Evolutionary conservation across 1,140 invertebrate species (phyloP), one percentile per base, ranked within the genome.

Genomic region (Drosophila sp.): DNA sequence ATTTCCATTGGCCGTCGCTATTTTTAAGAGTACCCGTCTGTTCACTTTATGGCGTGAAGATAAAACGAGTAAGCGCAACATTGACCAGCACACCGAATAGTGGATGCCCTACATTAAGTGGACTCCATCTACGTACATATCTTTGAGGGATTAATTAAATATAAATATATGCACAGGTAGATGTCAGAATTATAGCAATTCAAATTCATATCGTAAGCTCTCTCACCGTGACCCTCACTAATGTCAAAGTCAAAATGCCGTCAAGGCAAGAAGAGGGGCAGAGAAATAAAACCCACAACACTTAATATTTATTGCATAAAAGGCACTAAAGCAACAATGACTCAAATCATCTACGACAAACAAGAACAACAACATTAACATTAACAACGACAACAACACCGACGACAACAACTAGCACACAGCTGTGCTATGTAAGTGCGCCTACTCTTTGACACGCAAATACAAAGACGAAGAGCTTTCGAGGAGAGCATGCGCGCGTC

Each of bases 281-380:
- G 18, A 59, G 9, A 59, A 57, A 46, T 41, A 56, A 46, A 56
- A 29, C 43, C 21, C 29, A 58, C 16, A 48, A 41, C 45, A 65
- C 51, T 73, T 82, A 75, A 21, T 76, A 43, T 76, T 77, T 80
- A 77, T 86, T 83, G 80, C 80, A 84, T 83, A 83, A 83, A 82
- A 78, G 65, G 79, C 71, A 82, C 63, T 41, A 57, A 50, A 48
- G 13, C 51, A 78, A 64, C 77, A 70, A 71, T 64, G 4, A 45
- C 40, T 54, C 8, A 8, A 36, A 40, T 7, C n/a, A 11, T 21
- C 53, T n/a, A 18, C 32, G 14, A 6, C 32, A 53, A 40, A 43
- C 36, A 41, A 56, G 14, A 43, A 50, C 48, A 61, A 56, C 36
- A 64, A 54, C n/a, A n/a, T n/a, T n/a, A 40, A 43, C 36, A 41